These are phyloP conservation scores for Hydra vulgaris DNA, from an alignment of 30 jellyfish, hydroid and myxozoan species.

Conservation along the genomic window DNA sequence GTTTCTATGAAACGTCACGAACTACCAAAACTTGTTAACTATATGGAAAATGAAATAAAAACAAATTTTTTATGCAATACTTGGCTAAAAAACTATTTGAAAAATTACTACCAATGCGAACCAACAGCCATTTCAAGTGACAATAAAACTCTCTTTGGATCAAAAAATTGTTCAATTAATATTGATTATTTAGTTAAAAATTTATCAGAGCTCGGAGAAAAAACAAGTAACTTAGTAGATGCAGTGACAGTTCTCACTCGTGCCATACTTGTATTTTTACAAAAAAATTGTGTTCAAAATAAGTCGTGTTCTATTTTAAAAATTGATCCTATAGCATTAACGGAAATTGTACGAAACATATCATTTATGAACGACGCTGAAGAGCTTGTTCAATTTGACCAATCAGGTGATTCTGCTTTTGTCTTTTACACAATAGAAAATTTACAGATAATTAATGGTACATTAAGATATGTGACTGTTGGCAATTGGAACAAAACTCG, in stretches of 20 bases:
- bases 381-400: slow-evolving; percentile 36
- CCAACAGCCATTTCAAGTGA: slow-evolving; percentile 24
- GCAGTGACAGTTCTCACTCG: not conserved
- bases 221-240: not conserved
- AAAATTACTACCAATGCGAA: slow-evolving; percentile 1
- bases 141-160: not conserved
- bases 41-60: slow-evolving; percentile 22
- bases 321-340: not conserved
- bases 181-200: not conserved
- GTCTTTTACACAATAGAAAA: slow-evolving; percentile 70
- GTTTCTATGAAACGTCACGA: slow-evolving; percentile 37
- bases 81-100: slow-evolving; percentile 45
- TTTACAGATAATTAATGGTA: slow-evolving; percentile 38
- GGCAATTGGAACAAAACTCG: slow-evolving; percentile 53
- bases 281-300: not conserved
- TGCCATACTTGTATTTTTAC: not conserved
- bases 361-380: slow-evolving; percentile 39
- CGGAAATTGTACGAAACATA: slow-evolving; percentile 25
- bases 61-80: slow-evolving; percentile 46
- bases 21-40: slow-evolving; percentile 35
- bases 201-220: not conserved
- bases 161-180: not conserved
- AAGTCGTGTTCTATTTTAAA: not conserved
- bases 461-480: slow-evolving; percentile 23
- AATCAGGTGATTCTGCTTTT: slow-evolving; percentile 45